phyloP scores from a whole-genome alignment of 2,113 vertebrate genomes.

The Melanostigma gelatinosum region DNA sequence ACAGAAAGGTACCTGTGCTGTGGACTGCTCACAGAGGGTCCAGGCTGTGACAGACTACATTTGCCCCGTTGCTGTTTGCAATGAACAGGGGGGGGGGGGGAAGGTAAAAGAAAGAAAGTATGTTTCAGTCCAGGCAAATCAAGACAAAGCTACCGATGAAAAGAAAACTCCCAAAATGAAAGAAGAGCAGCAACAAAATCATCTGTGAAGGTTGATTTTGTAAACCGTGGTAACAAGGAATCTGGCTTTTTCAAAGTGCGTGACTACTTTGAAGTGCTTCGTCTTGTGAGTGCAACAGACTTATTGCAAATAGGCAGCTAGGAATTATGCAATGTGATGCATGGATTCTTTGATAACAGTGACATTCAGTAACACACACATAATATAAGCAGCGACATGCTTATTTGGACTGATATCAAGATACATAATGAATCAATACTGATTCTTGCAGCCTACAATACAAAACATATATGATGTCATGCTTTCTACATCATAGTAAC shows the following conservation, averaged over 20 bases:
- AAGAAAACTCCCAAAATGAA: conserved; percentile 76
- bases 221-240: conserved; percentile 82
- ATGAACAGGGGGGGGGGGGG: conserved; percentile 89
- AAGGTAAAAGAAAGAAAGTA: conserved; percentile 98
- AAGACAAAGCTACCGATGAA: conserved; percentile 96
- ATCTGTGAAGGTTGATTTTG: conserved; percentile 81
- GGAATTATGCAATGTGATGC: conserved; percentile 45
- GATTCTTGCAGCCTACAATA: neutral
- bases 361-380: conserved; percentile 48
- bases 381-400: conserved; percentile 57
- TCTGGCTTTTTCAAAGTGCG: conserved; percentile 87
- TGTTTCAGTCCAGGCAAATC: conserved; percentile 99
- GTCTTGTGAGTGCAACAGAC: conserved; percentile 17
- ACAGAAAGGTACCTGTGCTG: conserved; percentile 99
- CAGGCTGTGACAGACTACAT: conserved; percentile 98
- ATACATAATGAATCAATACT: neutral
- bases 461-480: conserved; percentile 19
- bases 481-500: conserved; percentile 24
- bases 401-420: conserved; percentile 65
- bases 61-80: conserved; percentile 99
- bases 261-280: conserved; percentile 53
- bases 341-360: conserved; percentile 42
- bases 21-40: conserved; percentile 97
- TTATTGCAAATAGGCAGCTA: conserved; percentile 40
- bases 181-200: conserved; percentile 90